Evolutionary conservation across 2,797 vertebrate species (phyloP), one percentile per base, ranked within the genome.

Genomic region (Leptatherina wallacei): DNA sequence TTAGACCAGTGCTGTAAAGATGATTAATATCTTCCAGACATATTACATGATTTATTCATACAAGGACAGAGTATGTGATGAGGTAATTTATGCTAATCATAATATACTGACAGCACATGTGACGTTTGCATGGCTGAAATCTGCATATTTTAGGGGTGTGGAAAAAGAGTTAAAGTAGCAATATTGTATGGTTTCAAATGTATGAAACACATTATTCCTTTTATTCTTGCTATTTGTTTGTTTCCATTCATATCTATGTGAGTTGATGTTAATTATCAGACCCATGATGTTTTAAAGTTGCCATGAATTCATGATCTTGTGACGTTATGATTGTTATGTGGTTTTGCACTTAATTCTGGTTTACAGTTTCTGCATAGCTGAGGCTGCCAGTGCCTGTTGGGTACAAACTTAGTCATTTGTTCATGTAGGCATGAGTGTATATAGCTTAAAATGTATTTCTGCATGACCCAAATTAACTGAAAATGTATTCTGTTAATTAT

Each of bases 41-140:
- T 2, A 38, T 40, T 55, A 0, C 6, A 14, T 70, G 7, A 49
- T 69, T 71, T 51, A 68, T n/a, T n/a, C 7, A 3, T 56, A 65
- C 33, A 49, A 35, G 36, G 54, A 16, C 29, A 58, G 14, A 0
- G 33, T 51, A 22, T 61, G 29, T 54, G 13, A 73, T 51, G 27
- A 66, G 40, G 52, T 75, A 0, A 80, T 71, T 32, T 55, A 66
- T 73, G 60, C 20, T 75, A 54, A 75, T 71, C 20, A 8, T 12
- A 32, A 30, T 61, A 38, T 44, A 30, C 35, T 73, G 42, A 52
- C 36, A 54, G 72, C 27, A 64, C 24, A 0, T 29, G 24, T 30
- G 6, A 36, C 33, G 6, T 11, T 36, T 36, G 35, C 9, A 36
- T 36, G 35, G 35, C 35, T 36, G 35, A 36, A 36, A 27, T 27